Evolutionary conservation across 1,140 invertebrate species (phyloP), one percentile per base, ranked within the genome.

Genomic region (Cydia amplana): DNA sequence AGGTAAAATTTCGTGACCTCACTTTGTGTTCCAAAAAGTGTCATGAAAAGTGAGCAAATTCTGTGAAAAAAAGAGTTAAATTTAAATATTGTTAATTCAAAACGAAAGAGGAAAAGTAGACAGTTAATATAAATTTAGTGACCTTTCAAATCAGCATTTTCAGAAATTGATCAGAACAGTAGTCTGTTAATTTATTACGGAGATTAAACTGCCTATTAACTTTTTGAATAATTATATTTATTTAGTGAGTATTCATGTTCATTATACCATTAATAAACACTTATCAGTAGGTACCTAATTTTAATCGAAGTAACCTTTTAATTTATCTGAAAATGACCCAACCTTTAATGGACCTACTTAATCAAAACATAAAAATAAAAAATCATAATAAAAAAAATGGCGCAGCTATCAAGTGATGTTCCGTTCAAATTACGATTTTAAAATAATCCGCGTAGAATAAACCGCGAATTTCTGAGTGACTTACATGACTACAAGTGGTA

Each of bases 171-270:
- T n/a, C 49, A n/a, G 49, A 51, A 4, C 4, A 51, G 49, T 51
- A n/a, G 49, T 51, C 16, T 51, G n/a, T n/a, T 49, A 16, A 49
- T 49, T 16, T 10, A 49, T 49, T 49, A 1, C 4, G 40, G 46
- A 49, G 46, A 49, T 49, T 49, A 49, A 49, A 49, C 46, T n/a
- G 46, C 46, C 46, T n/a, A n/a, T n/a, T 49, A 49, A n/a, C 46
- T 49, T n/a, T 49, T 49, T 49, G 46, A 49, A 16, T 49, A 16
- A 49, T 49, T 49, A 3, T 16, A 49, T 49, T 49, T 49, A n/a
- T 49, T 16, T 49, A n/a, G 46, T n/a, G 0, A 49, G 46, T 49
- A 49, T 49, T 49, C 0, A 49, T 49, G 46, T 5, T 49, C 16
- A 49, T 49, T 49, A 3, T 49, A 4, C 4, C 46, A 49, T 49